Evolutionary conservation across 2,888 invertebrate species (phyloP), one percentile per base, ranked within the genome.

Genomic region (Sphaeridia pumilis): DNA sequence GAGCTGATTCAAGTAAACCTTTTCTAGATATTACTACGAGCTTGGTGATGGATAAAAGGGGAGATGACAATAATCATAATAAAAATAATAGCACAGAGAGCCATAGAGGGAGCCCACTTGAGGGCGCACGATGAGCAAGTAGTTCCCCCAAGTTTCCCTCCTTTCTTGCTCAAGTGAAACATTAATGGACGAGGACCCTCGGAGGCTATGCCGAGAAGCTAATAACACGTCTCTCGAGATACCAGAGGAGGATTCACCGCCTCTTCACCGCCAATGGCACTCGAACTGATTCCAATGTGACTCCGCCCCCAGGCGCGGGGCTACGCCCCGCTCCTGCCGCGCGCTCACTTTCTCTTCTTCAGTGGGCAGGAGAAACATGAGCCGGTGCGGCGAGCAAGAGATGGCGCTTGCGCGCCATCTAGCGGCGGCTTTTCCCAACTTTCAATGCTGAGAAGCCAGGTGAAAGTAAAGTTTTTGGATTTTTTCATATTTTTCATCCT

Each of bases 211-310:
- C 60, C 59, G 57, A 62, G 60, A 64, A 61, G 62, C 64, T 62
- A 64, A 64, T 64, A 64, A 64, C 64, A 64, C 59, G 57, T 61
- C 61, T 64, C 61, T 64, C 58, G 61, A 64, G 61, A 62, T 56
- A 58, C 60, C 60, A 60, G 58, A 64, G 64, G 64, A 61, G 60
- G 61, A 59, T 60, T 62, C 58, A 58, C 55, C 56, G 56, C 54
- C 50, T 55, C 54, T 55, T 53, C 54, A 54, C 58, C 58, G 57
- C 61, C 64, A 61, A 64, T 58, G 50, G 50, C 52, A 59, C 60
- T 60, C 57, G 31, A 36, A 50, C 52, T 52, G 54, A 59, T 57
- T n/a, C n/a, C n/a, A n/a, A 49, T n/a, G n/a, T n/a, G n/a, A n/a
- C n/a, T n/a, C n/a, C n/a, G n/a, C n/a, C n/a, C n/a, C n/a, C n/a